Conservation (phyloP, 2,113 vertebrate species). For the Scomber scombrus region DNA sequence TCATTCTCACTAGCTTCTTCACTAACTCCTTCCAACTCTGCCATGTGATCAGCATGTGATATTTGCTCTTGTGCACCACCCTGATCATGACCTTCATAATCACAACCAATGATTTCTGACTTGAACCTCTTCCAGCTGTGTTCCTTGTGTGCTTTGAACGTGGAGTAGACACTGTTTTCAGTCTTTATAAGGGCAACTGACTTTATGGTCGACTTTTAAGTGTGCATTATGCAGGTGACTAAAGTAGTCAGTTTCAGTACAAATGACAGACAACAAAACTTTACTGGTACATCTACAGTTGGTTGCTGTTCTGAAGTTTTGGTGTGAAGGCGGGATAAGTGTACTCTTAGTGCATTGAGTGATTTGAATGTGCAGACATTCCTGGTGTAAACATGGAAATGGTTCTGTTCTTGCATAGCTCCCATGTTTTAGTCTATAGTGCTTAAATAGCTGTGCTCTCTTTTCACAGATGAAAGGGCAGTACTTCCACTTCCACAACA, state of each 20-base stretch:
- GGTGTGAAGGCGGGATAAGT: no score
- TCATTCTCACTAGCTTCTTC: not conserved
- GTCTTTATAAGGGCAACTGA: not conserved
- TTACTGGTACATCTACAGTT: no score
- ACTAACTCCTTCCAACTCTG: not conserved
- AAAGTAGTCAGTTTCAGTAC: no score
- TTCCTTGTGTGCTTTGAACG: conserved; percentile 10
- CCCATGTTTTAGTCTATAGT: conserved; percentile 1
- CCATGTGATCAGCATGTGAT: not conserved
- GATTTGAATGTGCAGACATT: no score
- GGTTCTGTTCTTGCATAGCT: no score
- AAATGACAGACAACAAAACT: no score
- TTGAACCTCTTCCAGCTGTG: conserved; percentile 4
- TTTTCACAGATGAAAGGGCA: not conserved
- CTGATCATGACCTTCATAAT: not conserved
- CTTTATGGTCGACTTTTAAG: not conserved
- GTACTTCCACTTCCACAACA: not conserved
- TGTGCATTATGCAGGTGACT: not conserved
- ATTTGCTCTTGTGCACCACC: not conserved
- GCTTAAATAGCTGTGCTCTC: conserved; percentile 2
- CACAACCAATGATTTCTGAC: conserved; percentile 3
- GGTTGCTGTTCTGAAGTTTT: no score
- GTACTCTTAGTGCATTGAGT: no score
- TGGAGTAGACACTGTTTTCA: conserved; percentile 29
- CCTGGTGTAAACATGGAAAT: no score